Base-by-base conservation (phyloP, 2,797 vertebrate species). In the Acipenser ruthenus region DNA sequence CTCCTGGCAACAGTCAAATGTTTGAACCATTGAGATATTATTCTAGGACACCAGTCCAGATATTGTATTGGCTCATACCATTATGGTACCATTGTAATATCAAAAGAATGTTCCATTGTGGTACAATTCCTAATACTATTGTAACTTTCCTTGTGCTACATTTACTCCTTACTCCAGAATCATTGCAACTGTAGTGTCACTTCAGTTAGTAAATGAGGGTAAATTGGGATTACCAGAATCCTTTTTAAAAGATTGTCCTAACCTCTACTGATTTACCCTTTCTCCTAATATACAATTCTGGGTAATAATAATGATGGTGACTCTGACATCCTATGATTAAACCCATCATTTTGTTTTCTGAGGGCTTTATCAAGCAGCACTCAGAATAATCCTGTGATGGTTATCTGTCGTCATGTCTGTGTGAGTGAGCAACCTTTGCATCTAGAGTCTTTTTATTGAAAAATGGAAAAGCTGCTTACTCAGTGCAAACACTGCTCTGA, bases 381-480 rank as follows among this genome's bases (percentile, higher is more conserved):
- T 55, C 37, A 37, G 53, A 55, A n/a, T 10, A 10, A 55, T 10
- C 7, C n/a, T 55, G 10, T 55, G n/a, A 55, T 8, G 7, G 53
- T n/a, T 10, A n/a, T 55, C 10, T 55, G 53, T 7, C n/a, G 53
- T 55, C 53, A 55, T n/a, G n/a, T n/a, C 53, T 10, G 53, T 55
- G n/a, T 55, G 53, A 37, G 37, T 37, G 37, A 55, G n/a, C 9
- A 55, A 55, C 53, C 53, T 55, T 55, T n/a, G 9, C n/a, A 55
- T 55, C 53, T 55, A 55, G 53, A 10, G 53, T 55, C 53, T 55
- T 55, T 55, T 55, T 55, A n/a, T n/a, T 55, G 53, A 55, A 55
- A 55, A 37, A 55, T 4, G 7, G 53, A 6, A 55, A 55, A 55
- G 53, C 53, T 55, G n/a, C n/a, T 55, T 55, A n/a, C 53, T 55